These are phyloP conservation scores for Phorcus lineatus DNA, from an alignment of 2,888 invertebrate genomes.

Conservation along the genomic window DNA sequence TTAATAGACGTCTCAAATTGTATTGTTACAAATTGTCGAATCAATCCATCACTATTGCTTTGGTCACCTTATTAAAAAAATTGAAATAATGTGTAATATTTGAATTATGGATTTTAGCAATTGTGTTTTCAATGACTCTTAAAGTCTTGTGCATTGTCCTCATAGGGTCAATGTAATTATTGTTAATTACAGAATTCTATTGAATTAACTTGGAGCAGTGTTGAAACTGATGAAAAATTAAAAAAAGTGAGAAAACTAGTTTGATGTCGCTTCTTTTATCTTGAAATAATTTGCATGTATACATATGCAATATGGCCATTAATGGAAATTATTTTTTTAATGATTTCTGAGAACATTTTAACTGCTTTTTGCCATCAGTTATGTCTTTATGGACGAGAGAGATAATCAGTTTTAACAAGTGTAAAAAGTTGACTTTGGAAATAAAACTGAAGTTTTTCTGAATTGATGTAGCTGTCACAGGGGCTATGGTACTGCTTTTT, in stretches of 20 bases:
- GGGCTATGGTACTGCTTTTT: too few species aligned
- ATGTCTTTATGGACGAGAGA: too few species aligned
- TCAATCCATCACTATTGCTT: background rate
- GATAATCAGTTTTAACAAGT: too few species aligned
- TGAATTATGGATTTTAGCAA: conserved; percentile 7
- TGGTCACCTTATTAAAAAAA: background rate
- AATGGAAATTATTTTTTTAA: too few species aligned
- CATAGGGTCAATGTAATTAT: conserved; percentile 13
- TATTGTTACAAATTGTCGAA: conserved; percentile 15
- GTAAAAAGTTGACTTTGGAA: too few species aligned
- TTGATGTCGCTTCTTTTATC: too few species aligned
- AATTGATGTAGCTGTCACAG: too few species aligned
- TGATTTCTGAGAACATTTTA: too few species aligned
- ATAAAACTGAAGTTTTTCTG: too few species aligned
- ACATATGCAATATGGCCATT: too few species aligned
- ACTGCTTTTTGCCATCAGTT: too few species aligned
- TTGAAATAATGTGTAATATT: conserved; percentile 5
- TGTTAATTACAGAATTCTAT: conserved; percentile 7
- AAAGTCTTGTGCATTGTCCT: background rate
- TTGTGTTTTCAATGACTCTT: background rate
- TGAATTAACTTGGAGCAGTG: background rate
- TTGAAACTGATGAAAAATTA: background rate
- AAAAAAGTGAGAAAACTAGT: conserved; percentile 12
- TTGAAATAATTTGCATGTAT: too few species aligned
- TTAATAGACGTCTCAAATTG: conserved; percentile 7